Evolutionary conservation across 1,140 invertebrate species (phyloP).

Genomic region (Arion vulgaris): DNA sequence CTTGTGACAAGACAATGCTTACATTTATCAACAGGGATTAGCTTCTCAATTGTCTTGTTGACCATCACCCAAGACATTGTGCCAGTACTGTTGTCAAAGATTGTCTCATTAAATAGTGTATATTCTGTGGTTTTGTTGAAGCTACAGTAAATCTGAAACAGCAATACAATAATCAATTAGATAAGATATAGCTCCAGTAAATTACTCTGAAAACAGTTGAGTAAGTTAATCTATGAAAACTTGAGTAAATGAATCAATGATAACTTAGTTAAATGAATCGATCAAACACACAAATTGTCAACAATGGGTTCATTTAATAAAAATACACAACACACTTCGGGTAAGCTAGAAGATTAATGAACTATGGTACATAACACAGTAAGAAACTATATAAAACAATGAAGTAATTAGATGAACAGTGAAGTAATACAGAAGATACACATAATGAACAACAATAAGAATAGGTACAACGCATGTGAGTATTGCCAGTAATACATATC

Average conservation of each 20-base stretch:
- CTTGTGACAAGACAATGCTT: background rate
- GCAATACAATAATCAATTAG: background rate
- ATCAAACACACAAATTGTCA: background rate
- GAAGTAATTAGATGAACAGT: too few relatives aligned
- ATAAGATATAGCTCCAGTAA: background rate
- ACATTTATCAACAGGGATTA: background rate
- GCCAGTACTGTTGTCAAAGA: conserved; percentile 1
- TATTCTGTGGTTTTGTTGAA: background rate
- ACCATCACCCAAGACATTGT: background rate
- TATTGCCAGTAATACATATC: background rate
- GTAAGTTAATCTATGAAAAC: background rate
- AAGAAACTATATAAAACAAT: too few relatives aligned
- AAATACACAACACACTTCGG: background rate
- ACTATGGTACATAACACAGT: too few relatives aligned
- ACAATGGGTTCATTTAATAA: too few relatives aligned
- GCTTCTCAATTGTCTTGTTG: background rate
- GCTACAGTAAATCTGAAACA: conserved; percentile 15
- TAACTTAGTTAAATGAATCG: background rate
- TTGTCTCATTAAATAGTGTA: background rate
- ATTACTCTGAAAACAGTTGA: background rate
- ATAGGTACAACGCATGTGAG: background rate
- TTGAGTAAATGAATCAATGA: background rate
- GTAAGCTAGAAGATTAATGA: too few relatives aligned
- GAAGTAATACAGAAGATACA: too few relatives aligned
- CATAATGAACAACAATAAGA: background rate